Conservation (phyloP, 2,797 vertebrate species). For the Gymnopithys bicolor region DNA sequence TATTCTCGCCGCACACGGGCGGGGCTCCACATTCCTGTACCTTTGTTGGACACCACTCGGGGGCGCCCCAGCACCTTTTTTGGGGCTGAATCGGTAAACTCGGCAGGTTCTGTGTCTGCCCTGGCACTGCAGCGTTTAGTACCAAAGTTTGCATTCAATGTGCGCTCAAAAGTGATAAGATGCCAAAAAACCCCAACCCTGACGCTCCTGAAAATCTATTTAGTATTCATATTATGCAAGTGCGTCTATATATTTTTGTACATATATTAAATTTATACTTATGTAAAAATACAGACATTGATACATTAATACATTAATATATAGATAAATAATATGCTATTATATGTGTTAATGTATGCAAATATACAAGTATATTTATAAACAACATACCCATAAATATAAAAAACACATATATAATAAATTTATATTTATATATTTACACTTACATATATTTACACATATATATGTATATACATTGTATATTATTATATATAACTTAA, state of each 20-base stretch:
- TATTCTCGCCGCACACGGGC: not conserved
- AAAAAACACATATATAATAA: no score
- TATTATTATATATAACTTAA: not conserved
- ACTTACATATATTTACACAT: not conserved
- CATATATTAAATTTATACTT: no score
- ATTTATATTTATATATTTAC: no score
- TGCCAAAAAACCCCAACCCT: not conserved
- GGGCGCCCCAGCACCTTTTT: slow-evolving; percentile 59
- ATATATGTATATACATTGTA: no score
- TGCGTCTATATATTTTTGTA: not conserved
- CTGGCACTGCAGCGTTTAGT: not conserved
- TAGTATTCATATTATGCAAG: not conserved
- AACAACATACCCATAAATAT: not conserved
- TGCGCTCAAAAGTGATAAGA: not conserved
- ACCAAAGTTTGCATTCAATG: not conserved
- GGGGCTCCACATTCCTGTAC: not conserved
- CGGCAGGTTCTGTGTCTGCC: not conserved
- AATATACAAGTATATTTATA: no score
- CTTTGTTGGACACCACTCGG: slow-evolving; percentile 26
- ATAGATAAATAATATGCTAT: not conserved
- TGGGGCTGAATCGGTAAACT: not conserved
- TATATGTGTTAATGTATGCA: no score
- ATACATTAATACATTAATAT: not conserved
- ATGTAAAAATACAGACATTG: not conserved
- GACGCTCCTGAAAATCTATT: not conserved